Base-by-base conservation (phyloP, 2,113 vertebrate species). In the Rutilus rutilus region DNA sequence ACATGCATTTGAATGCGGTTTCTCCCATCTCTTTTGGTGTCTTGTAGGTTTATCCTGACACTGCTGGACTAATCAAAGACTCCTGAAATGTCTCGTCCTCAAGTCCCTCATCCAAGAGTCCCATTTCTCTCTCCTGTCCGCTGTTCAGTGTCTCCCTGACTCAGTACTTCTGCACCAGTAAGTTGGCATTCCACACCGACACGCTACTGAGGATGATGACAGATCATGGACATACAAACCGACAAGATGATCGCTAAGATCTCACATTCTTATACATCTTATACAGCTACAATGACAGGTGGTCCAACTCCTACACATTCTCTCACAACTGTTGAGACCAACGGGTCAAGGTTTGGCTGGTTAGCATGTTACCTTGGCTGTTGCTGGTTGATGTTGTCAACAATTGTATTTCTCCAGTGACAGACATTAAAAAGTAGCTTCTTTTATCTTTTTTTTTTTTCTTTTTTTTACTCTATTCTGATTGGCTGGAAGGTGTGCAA, bases 1-100 rank as follows among this genome's bases (percentile, higher is more conserved):
- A 62, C 69, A 42, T 84, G 64, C 57, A 67, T 85, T 78, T 86
- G 76, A 82, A 84, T 82, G 64, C 2, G 45, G 36, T 86, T 52
- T 82, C 27, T 67, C 62, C 6, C 50, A 45, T 30, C 27, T 36
- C 30, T 39, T 57, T 73, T 67, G 3, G 50, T 74, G 27, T 45
- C 47, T 59, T 17, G 21, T 57, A 19, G 65, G 23, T n/a, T 73
- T 42, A 19, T 36, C 14, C 30, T 83, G 82, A 83, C 82, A 42
- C 27, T 74, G 50, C 52, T 25, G 30, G 33, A 42, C 65, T 83
- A 83, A 73, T 83, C 82, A 83, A 73, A 83, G 82, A 42, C 47
- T 83, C 25, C 27, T 82, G 78, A 65, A 65, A n/a, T 36, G 9
- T 65, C n/a, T 45, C 21, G 3, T 59, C 67, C 23, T 39, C 50